These are phyloP conservation scores for Menidia beryllina DNA, from an alignment of 2,113 vertebrate genomes.

Conservation along the genomic window DNA sequence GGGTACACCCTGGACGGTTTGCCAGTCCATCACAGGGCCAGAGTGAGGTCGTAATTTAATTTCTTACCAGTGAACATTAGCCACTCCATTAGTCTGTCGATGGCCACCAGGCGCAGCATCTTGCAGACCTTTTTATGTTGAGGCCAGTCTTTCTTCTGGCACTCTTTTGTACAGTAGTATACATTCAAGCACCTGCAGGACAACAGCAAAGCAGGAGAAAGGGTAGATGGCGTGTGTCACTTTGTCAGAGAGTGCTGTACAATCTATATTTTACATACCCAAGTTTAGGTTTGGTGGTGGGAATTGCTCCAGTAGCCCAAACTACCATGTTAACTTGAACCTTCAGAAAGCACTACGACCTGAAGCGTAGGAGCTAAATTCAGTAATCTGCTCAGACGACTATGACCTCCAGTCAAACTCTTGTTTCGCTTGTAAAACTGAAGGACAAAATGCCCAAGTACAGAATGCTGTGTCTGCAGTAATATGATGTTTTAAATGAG, in stretches of 20 bases:
- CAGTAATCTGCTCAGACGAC: background rate
- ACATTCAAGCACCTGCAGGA: slow-evolving; percentile 91
- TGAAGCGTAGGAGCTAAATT: background rate
- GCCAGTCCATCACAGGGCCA: no score
- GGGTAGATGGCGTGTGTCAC: background rate
- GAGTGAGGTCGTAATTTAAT: background rate
- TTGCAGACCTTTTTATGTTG: slow-evolving; percentile 91
- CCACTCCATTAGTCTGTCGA: slow-evolving; percentile 94
- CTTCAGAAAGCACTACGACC: background rate
- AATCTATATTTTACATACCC: background rate
- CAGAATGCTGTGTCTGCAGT: background rate
- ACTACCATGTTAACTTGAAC: background rate
- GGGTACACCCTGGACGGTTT: no score
- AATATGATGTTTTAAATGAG: background rate
- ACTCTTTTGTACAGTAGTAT: slow-evolving; percentile 91
- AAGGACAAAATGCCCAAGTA: background rate
- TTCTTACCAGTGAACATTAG: slow-evolving; percentile 90
- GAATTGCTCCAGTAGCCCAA: background rate
- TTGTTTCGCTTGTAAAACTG: background rate
- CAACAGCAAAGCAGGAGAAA: background rate
- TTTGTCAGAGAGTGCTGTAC: background rate
- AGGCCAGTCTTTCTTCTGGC: slow-evolving; percentile 92
- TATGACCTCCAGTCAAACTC: background rate
- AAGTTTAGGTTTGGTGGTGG: background rate
- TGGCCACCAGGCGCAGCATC: slow-evolving; percentile 87